phyloP scores from a whole-genome alignment of 2,888 invertebrate species.

The Papilio gigon region DNA sequence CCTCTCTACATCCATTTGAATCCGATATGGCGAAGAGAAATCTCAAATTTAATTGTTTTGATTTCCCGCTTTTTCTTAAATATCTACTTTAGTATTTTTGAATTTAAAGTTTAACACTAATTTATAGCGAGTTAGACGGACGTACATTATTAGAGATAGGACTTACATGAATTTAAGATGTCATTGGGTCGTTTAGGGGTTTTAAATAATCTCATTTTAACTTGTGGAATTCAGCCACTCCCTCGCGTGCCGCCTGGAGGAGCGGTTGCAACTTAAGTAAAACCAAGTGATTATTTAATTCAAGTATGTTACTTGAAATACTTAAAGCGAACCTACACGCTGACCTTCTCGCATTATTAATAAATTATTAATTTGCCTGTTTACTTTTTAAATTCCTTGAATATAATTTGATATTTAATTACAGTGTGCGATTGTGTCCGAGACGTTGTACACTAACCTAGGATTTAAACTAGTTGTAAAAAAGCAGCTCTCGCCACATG shows the following conservation, averaged over 20 bases:
- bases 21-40: background rate
- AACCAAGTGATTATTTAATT: constrained; percentile 31
- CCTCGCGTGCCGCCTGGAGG: constrained; percentile 14
- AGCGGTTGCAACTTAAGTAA: constrained; percentile 20
- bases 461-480: no score
- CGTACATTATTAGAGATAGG: no score
- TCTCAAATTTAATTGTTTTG: background rate
- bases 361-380: constrained; percentile 35
- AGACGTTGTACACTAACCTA: background rate
- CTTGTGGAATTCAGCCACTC: constrained; percentile 24
- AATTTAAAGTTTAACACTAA: no score
- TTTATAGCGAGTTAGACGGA: no score
- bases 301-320: constrained; percentile 36
- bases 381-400: constrained; percentile 24
- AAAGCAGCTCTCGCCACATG: no score
- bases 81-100: no score
- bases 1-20: background rate
- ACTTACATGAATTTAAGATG: background rate
- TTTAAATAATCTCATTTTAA: constrained; percentile 11
- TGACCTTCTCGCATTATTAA: constrained; percentile 32
- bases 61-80: background rate
- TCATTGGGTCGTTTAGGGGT: background rate
- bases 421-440: background rate
- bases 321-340: background rate
- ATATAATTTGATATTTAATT: background rate